These are phyloP conservation scores for Coregonus ussuriensis DNA, from an alignment of 2,797 vertebrate genomes.

Conservation along the genomic window DNA sequence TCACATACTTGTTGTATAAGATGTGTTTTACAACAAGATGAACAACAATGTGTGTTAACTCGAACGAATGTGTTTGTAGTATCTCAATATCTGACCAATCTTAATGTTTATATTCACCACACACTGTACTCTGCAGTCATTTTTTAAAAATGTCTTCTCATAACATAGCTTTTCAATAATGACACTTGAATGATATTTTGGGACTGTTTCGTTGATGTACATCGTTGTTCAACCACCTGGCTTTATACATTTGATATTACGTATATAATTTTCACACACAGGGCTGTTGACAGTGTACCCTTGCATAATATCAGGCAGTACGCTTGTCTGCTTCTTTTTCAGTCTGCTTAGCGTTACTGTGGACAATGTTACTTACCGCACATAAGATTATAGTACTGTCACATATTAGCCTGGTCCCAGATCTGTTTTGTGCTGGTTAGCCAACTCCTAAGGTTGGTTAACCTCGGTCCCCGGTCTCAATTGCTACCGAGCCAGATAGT, in stretches of 20 bases:
- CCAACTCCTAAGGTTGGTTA: background rate
- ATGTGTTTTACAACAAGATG: slow-evolving; percentile 33
- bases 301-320: background rate
- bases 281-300: background rate
- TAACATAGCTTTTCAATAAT: slow-evolving; percentile 2
- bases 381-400: background rate
- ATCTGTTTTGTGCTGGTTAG: background rate
- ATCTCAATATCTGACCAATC: no score
- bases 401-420: background rate
- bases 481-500: no score
- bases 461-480: no score
- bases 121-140: background rate
- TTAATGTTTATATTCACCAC: background rate
- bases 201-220: background rate
- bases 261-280: background rate
- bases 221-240: background rate
- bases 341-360: background rate
- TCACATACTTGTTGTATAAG: slow-evolving; percentile 18
- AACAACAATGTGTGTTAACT: slow-evolving; percentile 41
- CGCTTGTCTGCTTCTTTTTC: background rate
- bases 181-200: background rate
- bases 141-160: background rate
- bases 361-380: background rate
- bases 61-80: slow-evolving; percentile 14
- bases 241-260: background rate